phyloP scores from a whole-genome alignment of 2,797 vertebrate species.

The Otolemur crassicaudatus region DNA sequence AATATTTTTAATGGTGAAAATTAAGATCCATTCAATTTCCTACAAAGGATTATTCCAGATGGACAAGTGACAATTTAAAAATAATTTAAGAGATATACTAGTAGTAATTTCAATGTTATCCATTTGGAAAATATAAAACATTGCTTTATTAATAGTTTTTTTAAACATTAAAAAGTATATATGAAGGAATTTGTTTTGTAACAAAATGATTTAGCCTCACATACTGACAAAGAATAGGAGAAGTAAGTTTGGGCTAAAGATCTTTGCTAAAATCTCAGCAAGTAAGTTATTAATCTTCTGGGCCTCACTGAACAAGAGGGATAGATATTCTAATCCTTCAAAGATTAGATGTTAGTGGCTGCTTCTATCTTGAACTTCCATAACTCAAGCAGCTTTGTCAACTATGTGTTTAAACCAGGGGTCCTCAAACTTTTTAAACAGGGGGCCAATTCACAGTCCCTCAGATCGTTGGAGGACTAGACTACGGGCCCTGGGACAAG shows the following conservation, averaged over 20 bases:
- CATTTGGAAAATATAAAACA: slow-evolving; percentile 39
- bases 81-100: not conserved
- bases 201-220: slow-evolving; percentile 23
- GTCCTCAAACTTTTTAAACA: too few species aligned
- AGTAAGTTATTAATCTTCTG: not conserved
- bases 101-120: slow-evolving; percentile 33
- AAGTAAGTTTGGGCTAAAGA: not conserved
- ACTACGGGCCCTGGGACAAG: too few species aligned
- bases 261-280: not conserved
- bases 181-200: slow-evolving; percentile 21
- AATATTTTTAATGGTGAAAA: slow-evolving; percentile 16
- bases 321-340: not conserved
- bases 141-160: not conserved
- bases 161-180: slow-evolving; percentile 27
- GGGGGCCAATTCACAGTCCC: too few species aligned
- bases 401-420: not conserved
- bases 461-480: too few species aligned
- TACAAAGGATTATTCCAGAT: slow-evolving; percentile 2
- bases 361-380: not conserved
- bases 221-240: not conserved
- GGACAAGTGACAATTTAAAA: slow-evolving; percentile 19
- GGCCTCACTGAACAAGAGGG: not conserved
- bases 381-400: too few species aligned
- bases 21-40: slow-evolving; percentile 29
- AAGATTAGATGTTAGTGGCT: not conserved